A percentile compares a stretch with the other conserved stretches of the same genome.
Evolutionary conservation across 2,888 invertebrate species (phyloP).

Genomic region (Epirrhoe tristata): DNA sequence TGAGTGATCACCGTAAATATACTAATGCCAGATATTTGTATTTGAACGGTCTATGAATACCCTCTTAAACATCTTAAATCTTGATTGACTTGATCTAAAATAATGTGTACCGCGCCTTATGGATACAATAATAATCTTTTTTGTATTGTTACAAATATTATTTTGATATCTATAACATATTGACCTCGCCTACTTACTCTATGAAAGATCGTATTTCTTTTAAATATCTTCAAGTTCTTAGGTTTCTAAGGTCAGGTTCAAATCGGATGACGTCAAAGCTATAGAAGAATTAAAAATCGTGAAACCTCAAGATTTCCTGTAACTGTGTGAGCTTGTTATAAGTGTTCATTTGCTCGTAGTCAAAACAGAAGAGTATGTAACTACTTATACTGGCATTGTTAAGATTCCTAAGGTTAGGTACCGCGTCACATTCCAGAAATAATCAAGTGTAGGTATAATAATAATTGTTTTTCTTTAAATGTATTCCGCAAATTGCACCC

Average conservation of each 20-base stretch:
- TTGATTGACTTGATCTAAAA: too few species aligned
- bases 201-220: slow-evolving; percentile 11
- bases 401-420: too few species aligned
- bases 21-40: too few species aligned
- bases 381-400: not conserved
- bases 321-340: not conserved
- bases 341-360: not conserved
- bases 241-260: slow-evolving; percentile 13
- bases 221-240: slow-evolving; percentile 2
- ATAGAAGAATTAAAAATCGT: slow-evolving; percentile 1
- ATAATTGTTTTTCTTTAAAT: too few species aligned
- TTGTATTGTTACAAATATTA: not conserved
- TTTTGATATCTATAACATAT: not conserved
- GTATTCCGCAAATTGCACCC: too few species aligned
- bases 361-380: not conserved
- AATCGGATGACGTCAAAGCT: slow-evolving; percentile 13
- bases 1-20: too few species aligned
- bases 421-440: too few species aligned
- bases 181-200: not conserved
- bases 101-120: too few species aligned
- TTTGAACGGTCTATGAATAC: too few species aligned
- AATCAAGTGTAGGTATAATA: too few species aligned
- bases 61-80: too few species aligned
- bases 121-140: not conserved
- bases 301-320: not conserved